Evolutionary conservation across 1,140 invertebrate genomes (phyloP), one percentile per base, ranked within the genome.

Genomic region (Drosophila rufa): DNA sequence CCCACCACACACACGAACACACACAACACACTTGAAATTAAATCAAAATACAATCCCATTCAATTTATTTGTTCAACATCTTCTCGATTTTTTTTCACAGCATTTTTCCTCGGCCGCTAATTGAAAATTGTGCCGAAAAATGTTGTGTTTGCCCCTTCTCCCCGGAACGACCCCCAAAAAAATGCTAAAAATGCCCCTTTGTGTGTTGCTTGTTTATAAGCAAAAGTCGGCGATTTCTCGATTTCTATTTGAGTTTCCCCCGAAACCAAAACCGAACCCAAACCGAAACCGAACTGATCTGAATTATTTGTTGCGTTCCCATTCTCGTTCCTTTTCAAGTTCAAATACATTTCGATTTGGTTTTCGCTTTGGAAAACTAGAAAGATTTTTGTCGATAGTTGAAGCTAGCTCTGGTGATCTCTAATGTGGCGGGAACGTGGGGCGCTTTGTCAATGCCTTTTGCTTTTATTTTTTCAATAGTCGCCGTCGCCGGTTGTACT

Each of bases 81-180:
- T 40, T 40, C 14, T 2, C 33, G 33, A 11, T 70, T 69, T 50
- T 57, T 15, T 75, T 33, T 25, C 19, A n/a, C 33, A 38, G n/a
- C 59, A 42, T 57, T 22, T 46, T 46, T 38, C 61, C 36, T 36
- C 40, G 61, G 47, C 40, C 68, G 51, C 83, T 80, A 87, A 87
- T 83, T 89, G 83, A 89, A 87, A 87, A 89, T 87, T 80, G 71
- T 83, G 84, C 83, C 67, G 84, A 87, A 83, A 86, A 87, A 77
- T 76, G 64, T 50, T 75, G 61, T 82, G 33, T 38, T 38, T 74
- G 51, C 25, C 25, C 36, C 15, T 30, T 2, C 30, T 9, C 43
- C 45, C 43, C 25, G 38, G 15, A 12, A n/a, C 11, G 36, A 14
- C 51, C 61, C 17, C 27, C 36, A 17, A 36, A 36, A 55, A 56